Evolutionary conservation across 1,140 invertebrate species (phyloP), one percentile per base, ranked within the genome.

Genomic region (Temnothorax nylanderi): DNA sequence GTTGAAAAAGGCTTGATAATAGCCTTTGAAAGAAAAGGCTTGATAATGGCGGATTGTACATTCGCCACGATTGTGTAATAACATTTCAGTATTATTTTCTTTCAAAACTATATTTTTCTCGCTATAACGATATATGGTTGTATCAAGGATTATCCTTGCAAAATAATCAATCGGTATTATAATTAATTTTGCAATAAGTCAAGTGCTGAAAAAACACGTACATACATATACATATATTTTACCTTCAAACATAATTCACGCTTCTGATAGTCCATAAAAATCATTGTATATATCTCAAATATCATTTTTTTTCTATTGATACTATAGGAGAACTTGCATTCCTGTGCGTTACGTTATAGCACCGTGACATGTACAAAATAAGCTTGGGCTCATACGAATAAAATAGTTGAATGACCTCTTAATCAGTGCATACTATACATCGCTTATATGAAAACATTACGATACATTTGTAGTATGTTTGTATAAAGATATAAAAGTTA

Each of bases 281-380:
- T 84, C 74, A 90, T 92, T 93, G 91, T 92, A 93, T 51, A 92
- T 91, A 93, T 65, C 74, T 90, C 93, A 92, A 91, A 93, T 94
- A 94, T 94, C 93, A 94, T 92, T 93, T 95, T 93, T 94, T 51
- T 47, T 65, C 47, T 64, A 88, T 58, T 41, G 65, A 86, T 82
- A 86, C 32, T 82, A 26, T 88, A 88, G 51, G 44, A 49, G 7
- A 69, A 87, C 54, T 84, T 87, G 84, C 90, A 91, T 91, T 91
- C 89, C 89, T 85, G 80, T 64, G 74, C n/a, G 58, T 89, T 90
- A 81, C 67, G 69, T 91, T 95, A 92, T 94, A 95, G 88, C 90
- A 84, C 94, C 95, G 8, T 88, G 95, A 47, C 87, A 91, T 87
- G 89, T 90, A 94, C 92, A 92, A 93, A 93, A 90, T 90, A 91